Base-by-base conservation (phyloP, 30 jellyfish, hydroid and myxozoan species). In the Aurelia sp. region DNA sequence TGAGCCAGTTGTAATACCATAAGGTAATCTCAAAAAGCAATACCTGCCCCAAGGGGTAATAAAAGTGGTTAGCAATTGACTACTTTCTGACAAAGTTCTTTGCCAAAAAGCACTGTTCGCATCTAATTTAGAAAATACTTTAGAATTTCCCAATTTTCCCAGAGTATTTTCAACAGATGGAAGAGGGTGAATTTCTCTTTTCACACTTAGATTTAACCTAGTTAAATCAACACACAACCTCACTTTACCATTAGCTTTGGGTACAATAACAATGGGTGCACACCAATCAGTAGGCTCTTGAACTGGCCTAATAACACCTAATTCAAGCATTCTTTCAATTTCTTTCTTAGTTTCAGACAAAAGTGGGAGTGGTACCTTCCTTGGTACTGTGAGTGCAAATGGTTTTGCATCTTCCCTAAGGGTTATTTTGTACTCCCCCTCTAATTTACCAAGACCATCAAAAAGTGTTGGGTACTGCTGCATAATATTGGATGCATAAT, bases 51-150 rank as follows among this genome's bases (percentile, higher is more conserved):
- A 79, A 15, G 85, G 90, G 78, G 51, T 3, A 40, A 40, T 40
- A 40, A 40, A 40, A n/a, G n/a, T n/a, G n/a, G n/a, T n/a, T 40
- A 70, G 69, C 82, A 70, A 31, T 53, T 52, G 73, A n/a, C 78
- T 44, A 19, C 75, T 93, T 66, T 81, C 73, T 31, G 81, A 86
- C 48, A 81, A 66, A 13, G 69, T 50, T 55, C 73, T 23, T 79
- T 89, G 93, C 97, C 97, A 89, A 72, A 78, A 89, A 20, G 90
- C 97, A 12, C 82, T 37, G 67, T 81, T 89, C 18, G 90, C 97
- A 27, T 89, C 97, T 6, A 89, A 78, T 40, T 80, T 89, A 17
- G 90, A 41, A 62, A 89, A 78, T n/a, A 79, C 47, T 23, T 59
- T 61, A 17, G 78, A 95, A 60, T 64, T 40, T 8, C 51, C 51